Base-by-base conservation (phyloP, 2,888 invertebrate genomes). In the Cylindroiulus punctatus region DNA sequence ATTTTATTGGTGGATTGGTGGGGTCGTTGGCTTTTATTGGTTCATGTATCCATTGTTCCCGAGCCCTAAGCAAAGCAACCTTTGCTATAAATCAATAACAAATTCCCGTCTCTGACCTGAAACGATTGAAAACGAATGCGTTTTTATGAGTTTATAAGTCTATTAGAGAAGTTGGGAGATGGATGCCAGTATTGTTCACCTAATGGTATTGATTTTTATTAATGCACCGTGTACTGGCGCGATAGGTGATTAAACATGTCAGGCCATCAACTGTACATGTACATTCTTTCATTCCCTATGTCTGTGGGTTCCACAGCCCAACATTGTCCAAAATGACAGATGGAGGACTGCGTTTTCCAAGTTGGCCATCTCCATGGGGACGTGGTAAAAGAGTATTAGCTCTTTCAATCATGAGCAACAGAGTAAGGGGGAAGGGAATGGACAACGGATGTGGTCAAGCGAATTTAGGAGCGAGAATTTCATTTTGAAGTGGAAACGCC, bases 161-260 rank as follows among this genome's bases (percentile, higher is more conserved):
- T 52, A 52, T 52, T 52, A 52, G 52, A 52, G 52, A 52, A 52
- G 19, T 52, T 52, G 4, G 52, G 52, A 52, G 52, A 52, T 19
- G 52, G 52, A 52, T 52, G 52, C 52, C 52, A 19, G 17, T 19
- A 52, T 52, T 52, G 52, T 52, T 52, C 52, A 52, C 19, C 52
- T 52, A 52, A 52, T 52, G 52, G 52, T 52, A 52, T 52, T n/a
- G 52, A 52, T 52, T 52, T 52, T 52, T 52, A 52, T 52, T 52
- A 52, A 52, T 52, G 52, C 19, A 52, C 52, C 52, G 52, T n/a
- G 52, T 52, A 52, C 52, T 52, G 17, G 52, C 19, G 52, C 52
- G 52, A 52, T 52, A 52, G 52, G 52, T 52, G 52, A 52, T 52
- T 52, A 52, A 52, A 52, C 52, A 52, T 52, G 52, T 52, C 52